A percentile compares a stretch with the other conserved stretches of the same genome.
These are phyloP conservation scores for Chondrilla cf. caribensis DNA, from an alignment of 37 sponge, comb jelly and placozoan genomes.

Conservation along the genomic window DNA sequence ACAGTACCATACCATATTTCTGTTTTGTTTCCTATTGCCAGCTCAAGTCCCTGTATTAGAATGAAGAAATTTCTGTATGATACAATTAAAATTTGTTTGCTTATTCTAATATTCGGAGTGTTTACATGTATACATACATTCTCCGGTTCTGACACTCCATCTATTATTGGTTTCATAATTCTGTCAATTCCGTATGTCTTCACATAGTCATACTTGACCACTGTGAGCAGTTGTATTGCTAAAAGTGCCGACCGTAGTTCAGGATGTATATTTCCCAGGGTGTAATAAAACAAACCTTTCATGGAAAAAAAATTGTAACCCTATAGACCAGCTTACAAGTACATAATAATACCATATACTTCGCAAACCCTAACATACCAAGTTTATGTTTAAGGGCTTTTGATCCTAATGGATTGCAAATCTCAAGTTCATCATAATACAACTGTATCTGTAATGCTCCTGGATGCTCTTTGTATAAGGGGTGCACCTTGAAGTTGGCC, in stretches of 20 bases:
- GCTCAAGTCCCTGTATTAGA: too few species aligned
- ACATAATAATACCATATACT: too few species aligned
- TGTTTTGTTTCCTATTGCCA: too few species aligned
- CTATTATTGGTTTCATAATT: constrained; percentile 42
- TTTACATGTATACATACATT: too few species aligned
- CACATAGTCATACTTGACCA: constrained; percentile 11
- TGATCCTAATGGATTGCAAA: constrained; percentile 59
- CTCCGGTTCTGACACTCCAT: too few species aligned
- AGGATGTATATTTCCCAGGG: constrained; percentile 41
- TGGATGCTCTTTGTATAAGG: constrained; percentile 24
- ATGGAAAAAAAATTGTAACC: too few species aligned
- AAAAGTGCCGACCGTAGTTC: constrained; percentile 16
- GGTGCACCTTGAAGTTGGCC: constrained; percentile 7
- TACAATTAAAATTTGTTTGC: too few species aligned
- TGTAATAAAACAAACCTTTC: constrained; percentile 41
- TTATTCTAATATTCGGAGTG: too few species aligned
- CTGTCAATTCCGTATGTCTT: constrained; percentile 34
- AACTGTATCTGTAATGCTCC: constrained; percentile 47
- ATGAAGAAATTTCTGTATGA: too few species aligned
- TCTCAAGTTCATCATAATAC: constrained; percentile 63
- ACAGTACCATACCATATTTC: constrained; percentile 17
- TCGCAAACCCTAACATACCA: constrained; percentile 28
- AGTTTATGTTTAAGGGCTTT: constrained; percentile 58
- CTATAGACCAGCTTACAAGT: too few species aligned
- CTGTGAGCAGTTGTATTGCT: constrained; percentile 35